Conservation (phyloP, 2,888 invertebrate genomes). For the Heliconius cydno region DNA sequence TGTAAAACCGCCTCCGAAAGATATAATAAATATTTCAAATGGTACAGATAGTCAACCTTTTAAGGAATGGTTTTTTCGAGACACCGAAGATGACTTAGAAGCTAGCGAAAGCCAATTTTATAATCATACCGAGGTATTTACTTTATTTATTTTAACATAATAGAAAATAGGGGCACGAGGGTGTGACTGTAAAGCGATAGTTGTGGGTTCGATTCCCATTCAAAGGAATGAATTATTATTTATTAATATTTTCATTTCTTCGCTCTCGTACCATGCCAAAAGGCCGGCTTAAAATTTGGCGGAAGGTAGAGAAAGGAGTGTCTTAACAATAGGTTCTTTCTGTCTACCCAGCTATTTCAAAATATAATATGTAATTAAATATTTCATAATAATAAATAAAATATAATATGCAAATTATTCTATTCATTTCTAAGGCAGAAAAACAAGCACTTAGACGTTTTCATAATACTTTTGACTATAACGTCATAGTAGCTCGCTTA, state of each 20-base stretch:
- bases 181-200: too few relatives aligned
- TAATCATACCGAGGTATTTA: constrained; percentile 63
- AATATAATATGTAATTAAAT: neutral
- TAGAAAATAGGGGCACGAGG: too few relatives aligned
- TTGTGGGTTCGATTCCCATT: too few relatives aligned
- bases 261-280: too few relatives aligned
- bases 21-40: constrained; percentile 50
- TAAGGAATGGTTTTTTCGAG: constrained; percentile 74
- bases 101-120: constrained; percentile 65
- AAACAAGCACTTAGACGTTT: constrained; percentile 9
- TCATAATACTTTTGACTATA: constrained; percentile 25
- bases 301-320: too few relatives aligned
- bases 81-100: constrained; percentile 71
- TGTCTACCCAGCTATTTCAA: too few relatives aligned
- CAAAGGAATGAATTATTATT: too few relatives aligned
- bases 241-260: too few relatives aligned
- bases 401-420: neutral
- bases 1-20: constrained; percentile 76
- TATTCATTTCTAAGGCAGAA: neutral
- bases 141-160: neutral
- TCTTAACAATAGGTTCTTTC: too few relatives aligned
- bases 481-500: constrained; percentile 15
- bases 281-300: too few relatives aligned
- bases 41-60: constrained; percentile 57
- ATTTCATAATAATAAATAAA: neutral